Evolutionary conservation across 2,888 invertebrate species (phyloP).

Genomic region (Thumatha senex): DNA sequence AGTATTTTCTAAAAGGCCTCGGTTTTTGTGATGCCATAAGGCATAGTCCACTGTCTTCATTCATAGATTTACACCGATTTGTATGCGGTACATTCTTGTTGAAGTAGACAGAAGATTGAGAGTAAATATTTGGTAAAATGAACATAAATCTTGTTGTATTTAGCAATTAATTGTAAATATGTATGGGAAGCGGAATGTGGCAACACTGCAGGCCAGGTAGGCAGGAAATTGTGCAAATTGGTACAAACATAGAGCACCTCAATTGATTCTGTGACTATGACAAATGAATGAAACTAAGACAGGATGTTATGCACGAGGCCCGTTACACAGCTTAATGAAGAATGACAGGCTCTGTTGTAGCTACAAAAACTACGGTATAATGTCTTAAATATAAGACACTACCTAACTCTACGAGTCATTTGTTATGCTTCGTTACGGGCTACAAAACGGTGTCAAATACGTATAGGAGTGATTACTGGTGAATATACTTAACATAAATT

Average conservation of each 20-base stretch:
- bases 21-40: constrained; percentile 70
- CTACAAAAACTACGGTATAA: background rate
- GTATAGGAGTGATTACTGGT: no score
- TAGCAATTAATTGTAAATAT: background rate
- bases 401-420: background rate
- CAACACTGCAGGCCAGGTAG: constrained; percentile 27
- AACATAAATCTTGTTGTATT: background rate
- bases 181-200: background rate
- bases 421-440: background rate
- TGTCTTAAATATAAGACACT: background rate
- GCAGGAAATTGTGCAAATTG: constrained; percentile 39
- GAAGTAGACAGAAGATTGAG: background rate
- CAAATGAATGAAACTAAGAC: constrained; percentile 43
- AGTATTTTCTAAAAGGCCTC: constrained; percentile 67
- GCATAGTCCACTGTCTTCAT: constrained; percentile 63
- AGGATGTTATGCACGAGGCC: constrained; percentile 38
- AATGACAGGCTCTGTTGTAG: constrained; percentile 20
- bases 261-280: constrained; percentile 44
- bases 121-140: background rate
- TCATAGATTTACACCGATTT: constrained; percentile 57
- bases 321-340: constrained; percentile 31
- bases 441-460: no score
- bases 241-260: constrained; percentile 35
- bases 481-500: no score
- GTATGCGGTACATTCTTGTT: constrained; percentile 10